Evolutionary conservation across 2,797 vertebrate species (phyloP).

Genomic region (Steatocranus sp.): DNA sequence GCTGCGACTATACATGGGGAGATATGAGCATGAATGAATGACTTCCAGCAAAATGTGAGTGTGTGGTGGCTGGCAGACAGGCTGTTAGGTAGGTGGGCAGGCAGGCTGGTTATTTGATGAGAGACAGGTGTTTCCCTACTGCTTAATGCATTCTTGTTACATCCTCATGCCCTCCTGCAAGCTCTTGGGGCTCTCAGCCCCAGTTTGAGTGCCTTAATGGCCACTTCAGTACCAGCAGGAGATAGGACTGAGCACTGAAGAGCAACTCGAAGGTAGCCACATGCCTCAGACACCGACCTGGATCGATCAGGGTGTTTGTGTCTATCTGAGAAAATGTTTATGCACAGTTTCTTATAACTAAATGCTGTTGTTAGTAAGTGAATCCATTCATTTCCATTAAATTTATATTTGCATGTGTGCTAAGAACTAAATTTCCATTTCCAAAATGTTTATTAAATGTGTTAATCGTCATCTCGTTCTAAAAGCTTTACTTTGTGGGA

Average conservation of each 20-base stretch:
- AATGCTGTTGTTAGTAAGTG: background rate
- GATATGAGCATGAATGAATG: conserved; percentile 18
- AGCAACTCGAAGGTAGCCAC: conserved; percentile 33
- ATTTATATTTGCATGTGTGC: background rate
- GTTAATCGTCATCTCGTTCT: background rate
- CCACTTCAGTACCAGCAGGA: conserved; percentile 67
- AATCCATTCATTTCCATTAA: background rate
- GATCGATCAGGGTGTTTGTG: background rate
- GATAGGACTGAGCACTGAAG: conserved; percentile 27
- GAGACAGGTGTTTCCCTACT: conserved; percentile 67
- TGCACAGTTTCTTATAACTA: background rate
- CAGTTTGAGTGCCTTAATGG: conserved; percentile 58
- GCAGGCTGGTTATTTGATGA: conserved; percentile 58
- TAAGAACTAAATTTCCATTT: background rate
- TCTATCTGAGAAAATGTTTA: background rate
- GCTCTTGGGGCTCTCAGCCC: conserved; percentile 29
- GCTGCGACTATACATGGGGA: background rate
- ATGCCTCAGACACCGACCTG: background rate
- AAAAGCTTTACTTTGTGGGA: background rate
- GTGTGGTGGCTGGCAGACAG: conserved; percentile 37
- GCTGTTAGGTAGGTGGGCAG: conserved; percentile 34
- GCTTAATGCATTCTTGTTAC: conserved; percentile 67
- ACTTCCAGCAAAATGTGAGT: background rate
- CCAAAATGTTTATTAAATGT: background rate
- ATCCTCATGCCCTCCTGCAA: conserved; percentile 51